These are phyloP conservation scores for Theropithecus gelada DNA, from an alignment of 2,113 vertebrate genomes.

Conservation along the genomic window DNA sequence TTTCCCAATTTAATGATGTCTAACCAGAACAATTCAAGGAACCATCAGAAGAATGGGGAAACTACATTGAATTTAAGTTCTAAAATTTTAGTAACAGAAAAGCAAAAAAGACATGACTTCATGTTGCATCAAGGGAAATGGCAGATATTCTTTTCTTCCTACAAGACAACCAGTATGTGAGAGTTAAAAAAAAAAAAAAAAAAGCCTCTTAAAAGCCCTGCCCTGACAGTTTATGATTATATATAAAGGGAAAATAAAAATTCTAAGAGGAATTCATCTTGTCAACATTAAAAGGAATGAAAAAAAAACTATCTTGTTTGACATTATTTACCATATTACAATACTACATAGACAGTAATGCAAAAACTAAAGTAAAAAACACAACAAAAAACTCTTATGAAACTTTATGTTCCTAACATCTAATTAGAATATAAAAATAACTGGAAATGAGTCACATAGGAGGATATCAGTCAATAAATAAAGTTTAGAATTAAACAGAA, in stretches of 20 bases:
- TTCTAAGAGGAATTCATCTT: slow-evolving; percentile 28
- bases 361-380: slow-evolving; percentile 25
- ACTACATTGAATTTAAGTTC: not conserved
- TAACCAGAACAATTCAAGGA: not conserved
- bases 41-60: not conserved
- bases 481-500: slow-evolving; percentile 32
- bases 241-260: slow-evolving; percentile 18
- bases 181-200: not conserved
- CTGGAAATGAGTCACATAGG: not conserved
- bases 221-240: not conserved
- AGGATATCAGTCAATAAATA: not conserved
- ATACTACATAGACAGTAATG: not conserved
- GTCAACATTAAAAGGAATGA: not conserved
- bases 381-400: not conserved
- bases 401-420: not conserved
- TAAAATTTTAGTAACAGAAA: slow-evolving; percentile 30
- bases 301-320: not conserved
- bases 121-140: not conserved
- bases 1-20: not conserved
- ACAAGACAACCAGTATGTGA: not conserved
- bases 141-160: not conserved
- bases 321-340: not conserved
- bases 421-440: slow-evolving; percentile 15
- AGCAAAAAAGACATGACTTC: not conserved
- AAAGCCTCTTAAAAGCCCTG: not conserved